Evolutionary conservation across 2,888 invertebrate species (phyloP).

Genomic region (Sympetrum striolatum): DNA sequence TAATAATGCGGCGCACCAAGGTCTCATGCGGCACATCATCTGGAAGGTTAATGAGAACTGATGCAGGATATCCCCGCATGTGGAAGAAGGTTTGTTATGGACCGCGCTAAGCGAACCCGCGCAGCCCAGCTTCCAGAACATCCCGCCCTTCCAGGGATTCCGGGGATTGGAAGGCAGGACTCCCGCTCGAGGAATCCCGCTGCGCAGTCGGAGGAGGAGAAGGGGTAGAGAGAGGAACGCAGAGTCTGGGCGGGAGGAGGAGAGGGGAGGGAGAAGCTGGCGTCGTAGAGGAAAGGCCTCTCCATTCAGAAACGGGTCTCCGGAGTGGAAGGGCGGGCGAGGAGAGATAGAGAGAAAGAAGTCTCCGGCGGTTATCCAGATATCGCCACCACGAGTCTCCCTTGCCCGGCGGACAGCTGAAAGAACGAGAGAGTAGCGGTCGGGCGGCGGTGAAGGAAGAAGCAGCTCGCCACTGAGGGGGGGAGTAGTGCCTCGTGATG

Average conservation of each 20-base stretch:
- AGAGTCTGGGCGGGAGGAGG: background rate
- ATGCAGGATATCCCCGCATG: no score
- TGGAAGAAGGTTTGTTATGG: no score
- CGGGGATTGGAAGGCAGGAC: background rate
- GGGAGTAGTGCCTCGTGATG: conserved; percentile 14
- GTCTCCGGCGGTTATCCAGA: background rate
- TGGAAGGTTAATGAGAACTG: no score
- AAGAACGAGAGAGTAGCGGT: background rate
- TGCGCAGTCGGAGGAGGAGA: background rate
- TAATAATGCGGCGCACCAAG: no score
- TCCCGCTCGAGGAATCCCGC: background rate
- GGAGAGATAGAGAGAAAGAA: background rate
- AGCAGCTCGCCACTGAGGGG: background rate
- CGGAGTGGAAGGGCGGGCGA: conserved; percentile 4
- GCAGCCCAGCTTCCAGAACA: no score
- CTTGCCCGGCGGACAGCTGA: background rate
- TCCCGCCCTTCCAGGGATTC: no score
- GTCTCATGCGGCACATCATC: no score
- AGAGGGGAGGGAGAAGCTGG: background rate
- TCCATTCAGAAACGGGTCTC: conserved; percentile 33
- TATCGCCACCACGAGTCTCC: background rate
- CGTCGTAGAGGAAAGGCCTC: background rate
- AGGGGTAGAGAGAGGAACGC: background rate
- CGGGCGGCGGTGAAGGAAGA: background rate
- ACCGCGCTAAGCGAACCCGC: no score